These are phyloP conservation scores for Aleiodes alternator DNA, from an alignment of 2,888 invertebrate genomes.

Conservation along the genomic window DNA sequence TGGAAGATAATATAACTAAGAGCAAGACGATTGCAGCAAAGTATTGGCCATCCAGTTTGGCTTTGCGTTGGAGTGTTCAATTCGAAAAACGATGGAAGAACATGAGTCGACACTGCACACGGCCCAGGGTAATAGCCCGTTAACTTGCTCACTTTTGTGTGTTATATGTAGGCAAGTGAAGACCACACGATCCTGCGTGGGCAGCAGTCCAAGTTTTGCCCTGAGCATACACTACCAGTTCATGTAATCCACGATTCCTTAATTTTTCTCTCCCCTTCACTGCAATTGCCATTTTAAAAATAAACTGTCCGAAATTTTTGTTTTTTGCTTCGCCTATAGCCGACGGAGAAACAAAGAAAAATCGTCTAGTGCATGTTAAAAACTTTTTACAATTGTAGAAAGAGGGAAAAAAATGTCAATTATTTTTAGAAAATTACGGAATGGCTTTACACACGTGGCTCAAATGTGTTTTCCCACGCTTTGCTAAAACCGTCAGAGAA, in stretches of 20 bases:
- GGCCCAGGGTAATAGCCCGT: conserved; percentile 29
- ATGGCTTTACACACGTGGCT: neutral
- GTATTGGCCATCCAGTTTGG: conserved; percentile 20
- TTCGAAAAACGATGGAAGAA: conserved; percentile 13
- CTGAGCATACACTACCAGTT: conserved; percentile 1
- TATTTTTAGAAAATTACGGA: conserved; percentile 25
- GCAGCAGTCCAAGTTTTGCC: conserved; percentile 25
- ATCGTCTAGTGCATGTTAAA: no score
- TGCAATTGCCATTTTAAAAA: neutral
- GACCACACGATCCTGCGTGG: conserved; percentile 27
- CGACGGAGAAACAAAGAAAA: no score
- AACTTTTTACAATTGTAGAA: conserved; percentile 1
- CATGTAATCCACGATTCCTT: neutral
- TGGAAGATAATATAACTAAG: neutral
- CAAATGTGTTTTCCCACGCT: conserved; percentile 12
- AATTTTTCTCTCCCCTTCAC: no score
- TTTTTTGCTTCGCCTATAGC: no score
- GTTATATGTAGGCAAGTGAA: conserved; percentile 10
- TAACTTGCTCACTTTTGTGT: conserved; percentile 26
- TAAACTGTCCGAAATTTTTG: neutral
- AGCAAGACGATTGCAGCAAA: conserved; percentile 24
- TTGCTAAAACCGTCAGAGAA: neutral
- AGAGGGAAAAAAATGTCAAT: neutral
- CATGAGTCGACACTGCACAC: conserved; percentile 20
- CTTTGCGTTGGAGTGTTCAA: conserved; percentile 5